Evolutionary conservation across 2,888 invertebrate genomes (phyloP).

Genomic region (Xylocampa areola): DNA sequence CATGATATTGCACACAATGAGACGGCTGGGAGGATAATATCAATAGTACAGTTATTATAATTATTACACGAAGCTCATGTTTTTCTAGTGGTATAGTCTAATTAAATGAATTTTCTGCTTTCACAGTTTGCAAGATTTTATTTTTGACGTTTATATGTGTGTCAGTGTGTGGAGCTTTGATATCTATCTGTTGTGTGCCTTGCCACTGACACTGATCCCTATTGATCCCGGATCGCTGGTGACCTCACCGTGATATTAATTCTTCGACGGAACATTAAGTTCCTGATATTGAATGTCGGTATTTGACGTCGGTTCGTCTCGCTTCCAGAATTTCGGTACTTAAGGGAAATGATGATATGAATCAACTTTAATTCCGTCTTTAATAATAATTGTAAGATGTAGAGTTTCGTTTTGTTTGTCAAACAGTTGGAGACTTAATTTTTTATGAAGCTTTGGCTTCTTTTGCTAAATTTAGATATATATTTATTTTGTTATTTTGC

Average conservation of each 20-base stretch:
- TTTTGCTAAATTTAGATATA: conserved; percentile 9
- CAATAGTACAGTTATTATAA: no score
- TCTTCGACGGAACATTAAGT: conserved; percentile 55
- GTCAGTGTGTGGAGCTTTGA: conserved; percentile 22
- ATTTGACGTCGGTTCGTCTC: conserved; percentile 44
- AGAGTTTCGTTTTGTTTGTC: conserved; percentile 5
- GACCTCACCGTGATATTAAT: conserved; percentile 53
- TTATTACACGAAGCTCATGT: no score
- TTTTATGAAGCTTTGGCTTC: conserved; percentile 4
- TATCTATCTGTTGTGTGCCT: conserved; percentile 3
- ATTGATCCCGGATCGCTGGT: conserved; percentile 52
- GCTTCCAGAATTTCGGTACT: conserved; percentile 35
- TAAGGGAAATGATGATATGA: conserved; percentile 25
- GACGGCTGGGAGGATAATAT: no score
- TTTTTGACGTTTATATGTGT: conserved; percentile 5
- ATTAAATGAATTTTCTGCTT: no score
- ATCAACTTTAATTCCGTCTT: conserved; percentile 15
- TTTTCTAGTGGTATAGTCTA: no score
- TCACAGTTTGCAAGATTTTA: no score
- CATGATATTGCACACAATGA: no score
- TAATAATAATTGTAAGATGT: conserved; percentile 25
- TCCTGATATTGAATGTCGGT: conserved; percentile 52
- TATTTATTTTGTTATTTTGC: background rate
- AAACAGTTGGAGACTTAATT: background rate
- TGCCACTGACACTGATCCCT: conserved; percentile 49